Evolutionary conservation across 2,113 vertebrate species (phyloP), one percentile per base, ranked within the genome.

Genomic region (Anguilla japonica): DNA sequence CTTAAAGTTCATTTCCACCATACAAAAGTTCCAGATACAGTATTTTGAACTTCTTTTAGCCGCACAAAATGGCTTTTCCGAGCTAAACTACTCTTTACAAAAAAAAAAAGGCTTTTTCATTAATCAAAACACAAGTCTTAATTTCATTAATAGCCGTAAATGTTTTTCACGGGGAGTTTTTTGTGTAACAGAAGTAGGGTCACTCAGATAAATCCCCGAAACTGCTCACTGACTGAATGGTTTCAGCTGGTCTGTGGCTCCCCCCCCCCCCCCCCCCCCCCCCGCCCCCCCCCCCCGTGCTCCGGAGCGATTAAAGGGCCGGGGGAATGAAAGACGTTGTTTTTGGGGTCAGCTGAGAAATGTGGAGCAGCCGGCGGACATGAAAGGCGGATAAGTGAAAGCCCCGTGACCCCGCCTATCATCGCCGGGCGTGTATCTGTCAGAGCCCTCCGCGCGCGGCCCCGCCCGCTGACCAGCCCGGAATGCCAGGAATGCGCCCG

Each of bases 311-410:
- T 87, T 90, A 81, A 89, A 89, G 82, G 83, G 46, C 81, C 85
- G 53, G 26, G 18, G n/a, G 85, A 86, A 86, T 84, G 84, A 88
- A 91, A 90, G 88, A 84, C 71, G n/a, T 22, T 18, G 84, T 86
- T 85, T 71, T 57, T 87, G 83, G 81, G 89, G 87, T 89, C 88
- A 85, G 67, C 86, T 91, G 88, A 88, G 88, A 90, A 88, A 87
- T n/a, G 82, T 82, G 85, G 89, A 87, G 80, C 84, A 41, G 50
- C n/a, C 80, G 15, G 67, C 34, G 41, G 43, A 88, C 88, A 87
- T 89, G 81, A 91, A 91, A 89, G 86, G 81, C 46, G 8, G 63
- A 83, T 3, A 56, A 87, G 83, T 56, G 84, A 86, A 89, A 86
- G 81, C 88, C 80, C 71, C 50, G 40, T 83, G 87, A 88, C 84